Conservation (phyloP, 2,797 vertebrate species). For the Australoheros facetus region DNA sequence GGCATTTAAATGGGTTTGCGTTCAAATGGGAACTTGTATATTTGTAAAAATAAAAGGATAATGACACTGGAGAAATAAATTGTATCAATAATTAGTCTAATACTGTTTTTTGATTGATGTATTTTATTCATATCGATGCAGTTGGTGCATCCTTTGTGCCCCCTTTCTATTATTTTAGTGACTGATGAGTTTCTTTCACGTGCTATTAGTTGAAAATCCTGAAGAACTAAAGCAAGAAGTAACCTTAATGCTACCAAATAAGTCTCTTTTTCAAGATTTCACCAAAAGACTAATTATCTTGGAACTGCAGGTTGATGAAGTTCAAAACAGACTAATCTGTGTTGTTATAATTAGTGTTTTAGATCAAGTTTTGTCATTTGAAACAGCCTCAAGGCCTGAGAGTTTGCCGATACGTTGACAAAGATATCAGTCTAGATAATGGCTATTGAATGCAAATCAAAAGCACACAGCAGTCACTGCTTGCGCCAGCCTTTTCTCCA, state of each 20-base stretch:
- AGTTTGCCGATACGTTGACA: conserved; percentile 2
- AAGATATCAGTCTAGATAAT: conserved; percentile 21
- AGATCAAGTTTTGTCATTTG: conserved; percentile 34
- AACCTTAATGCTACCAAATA: not conserved
- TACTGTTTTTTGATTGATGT: not conserved
- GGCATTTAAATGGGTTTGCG: not conserved
- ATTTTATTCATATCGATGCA: not conserved
- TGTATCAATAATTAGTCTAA: not conserved
- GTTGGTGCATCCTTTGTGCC: not conserved
- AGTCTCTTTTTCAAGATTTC: not conserved
- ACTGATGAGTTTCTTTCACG: not conserved
- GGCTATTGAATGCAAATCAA: conserved; percentile 32
- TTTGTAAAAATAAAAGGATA: not conserved
- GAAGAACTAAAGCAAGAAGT: not conserved
- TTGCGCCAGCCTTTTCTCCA: conserved; percentile 7
- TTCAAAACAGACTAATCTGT: conserved; percentile 15
- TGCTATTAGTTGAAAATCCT: not conserved
- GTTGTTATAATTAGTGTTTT: conserved; percentile 12
- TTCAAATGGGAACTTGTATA: not conserved
- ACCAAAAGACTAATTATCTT: not conserved
- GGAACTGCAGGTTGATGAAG: conserved; percentile 4
- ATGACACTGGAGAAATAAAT: not conserved
- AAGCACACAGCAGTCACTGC: not conserved
- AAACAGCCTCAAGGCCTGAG: conserved; percentile 16
- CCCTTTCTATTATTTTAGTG: not conserved